A percentile compares a stretch with the other conserved stretches of the same genome.
phyloP scores from a whole-genome alignment of 92 coral and sea anemone genomes.

The Epizoanthus stellaris region DNA sequence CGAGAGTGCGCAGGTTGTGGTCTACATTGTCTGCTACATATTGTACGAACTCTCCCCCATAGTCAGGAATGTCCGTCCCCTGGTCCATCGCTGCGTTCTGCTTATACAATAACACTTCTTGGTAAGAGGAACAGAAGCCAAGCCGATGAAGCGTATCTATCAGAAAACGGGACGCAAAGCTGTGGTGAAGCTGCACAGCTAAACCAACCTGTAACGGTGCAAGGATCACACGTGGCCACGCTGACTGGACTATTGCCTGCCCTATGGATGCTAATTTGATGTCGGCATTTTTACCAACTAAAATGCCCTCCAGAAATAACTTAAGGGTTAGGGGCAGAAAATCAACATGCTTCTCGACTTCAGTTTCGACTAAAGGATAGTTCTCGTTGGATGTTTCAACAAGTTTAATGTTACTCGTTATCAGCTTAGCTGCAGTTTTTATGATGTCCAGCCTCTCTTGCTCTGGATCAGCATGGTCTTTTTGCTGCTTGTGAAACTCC shows the following conservation, averaged over 20 bases:
- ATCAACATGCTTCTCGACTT: neutral
- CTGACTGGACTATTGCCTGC: constrained; percentile 29
- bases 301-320: constrained; percentile 2
- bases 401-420: constrained; percentile 19
- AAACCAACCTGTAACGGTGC: constrained; percentile 52
- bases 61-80: too few relatives aligned
- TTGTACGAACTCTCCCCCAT: too few relatives aligned
- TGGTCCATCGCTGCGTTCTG: too few relatives aligned
- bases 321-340: constrained; percentile 16
- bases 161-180: constrained; percentile 39
- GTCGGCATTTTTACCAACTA: constrained; percentile 18
- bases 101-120: too few relatives aligned
- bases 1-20: too few relatives aligned
- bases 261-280: constrained; percentile 40
- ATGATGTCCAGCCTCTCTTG: neutral
- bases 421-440: constrained; percentile 38
- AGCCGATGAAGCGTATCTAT: constrained; percentile 22
- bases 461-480: neutral
- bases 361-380: constrained; percentile 18
- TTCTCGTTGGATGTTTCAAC: neutral
- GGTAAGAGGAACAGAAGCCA: too few relatives aligned
- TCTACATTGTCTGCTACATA: too few relatives aligned
- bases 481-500: constrained; percentile 26
- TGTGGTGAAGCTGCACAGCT: constrained; percentile 48
- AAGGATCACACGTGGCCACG: constrained; percentile 26